A percentile compares a stretch with the other conserved stretches of the same genome.
phyloP scores from a whole-genome alignment of 2,113 vertebrate species.

The Sclerurus mexicanus region DNA sequence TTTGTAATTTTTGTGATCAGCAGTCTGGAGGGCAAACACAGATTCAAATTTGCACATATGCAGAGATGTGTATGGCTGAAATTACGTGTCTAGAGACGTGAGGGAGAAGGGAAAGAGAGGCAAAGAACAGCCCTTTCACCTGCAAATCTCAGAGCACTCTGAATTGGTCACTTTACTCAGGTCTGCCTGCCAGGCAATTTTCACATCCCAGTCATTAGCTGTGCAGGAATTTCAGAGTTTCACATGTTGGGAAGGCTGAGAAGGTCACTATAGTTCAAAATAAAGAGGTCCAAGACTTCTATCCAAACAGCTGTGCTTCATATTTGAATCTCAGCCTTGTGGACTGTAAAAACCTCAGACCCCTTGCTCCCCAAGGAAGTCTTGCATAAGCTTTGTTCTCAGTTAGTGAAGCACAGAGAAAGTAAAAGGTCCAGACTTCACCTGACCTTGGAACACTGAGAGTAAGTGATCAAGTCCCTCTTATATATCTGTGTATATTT shows the following conservation, averaged over 20 bases:
- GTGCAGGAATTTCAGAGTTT: background rate
- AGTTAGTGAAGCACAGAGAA: slow-evolving; percentile 56
- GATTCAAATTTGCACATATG: background rate
- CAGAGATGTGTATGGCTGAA: background rate
- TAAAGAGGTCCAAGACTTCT: slow-evolving; percentile 38
- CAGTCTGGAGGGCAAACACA: background rate
- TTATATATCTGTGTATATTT: slow-evolving; percentile 23
- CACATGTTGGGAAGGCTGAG: slow-evolving; percentile 2
- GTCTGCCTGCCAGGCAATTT: background rate
- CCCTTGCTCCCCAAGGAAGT: slow-evolving; percentile 64
- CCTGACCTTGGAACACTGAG: slow-evolving; percentile 52
- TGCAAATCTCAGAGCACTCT: background rate
- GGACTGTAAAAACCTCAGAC: slow-evolving; percentile 62
- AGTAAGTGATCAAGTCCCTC: slow-evolving; percentile 26
- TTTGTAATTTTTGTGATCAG: background rate
- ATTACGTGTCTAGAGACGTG: fast-evolving
- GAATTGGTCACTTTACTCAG: background rate
- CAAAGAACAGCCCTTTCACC: background rate
- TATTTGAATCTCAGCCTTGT: slow-evolving; percentile 64
- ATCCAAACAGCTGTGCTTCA: slow-evolving; percentile 72
- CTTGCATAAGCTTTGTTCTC: slow-evolving; percentile 71
- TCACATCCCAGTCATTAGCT: background rate
- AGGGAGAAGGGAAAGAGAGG: no score
- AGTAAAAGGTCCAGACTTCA: slow-evolving; percentile 55
- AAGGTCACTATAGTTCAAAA: slow-evolving; percentile 55